These are phyloP conservation scores for Mustela nigripes DNA, from an alignment of 2,113 vertebrate species.

Conservation along the genomic window DNA sequence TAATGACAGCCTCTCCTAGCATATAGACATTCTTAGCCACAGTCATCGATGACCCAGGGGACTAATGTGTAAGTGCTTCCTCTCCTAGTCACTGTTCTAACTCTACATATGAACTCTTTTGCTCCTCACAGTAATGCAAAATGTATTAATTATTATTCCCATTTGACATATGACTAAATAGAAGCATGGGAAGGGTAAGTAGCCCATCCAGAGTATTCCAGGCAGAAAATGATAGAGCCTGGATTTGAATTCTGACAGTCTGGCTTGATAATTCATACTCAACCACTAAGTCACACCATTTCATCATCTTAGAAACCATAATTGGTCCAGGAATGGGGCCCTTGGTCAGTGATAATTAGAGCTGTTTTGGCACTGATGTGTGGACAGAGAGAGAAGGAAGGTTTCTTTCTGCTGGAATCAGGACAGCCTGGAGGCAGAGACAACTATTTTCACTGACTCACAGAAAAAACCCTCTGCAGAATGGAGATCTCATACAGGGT, in stretches of 20 bases:
- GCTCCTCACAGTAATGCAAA: background rate
- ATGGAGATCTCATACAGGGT: background rate
- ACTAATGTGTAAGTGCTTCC: background rate
- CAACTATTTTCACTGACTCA: background rate
- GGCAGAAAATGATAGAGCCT: background rate
- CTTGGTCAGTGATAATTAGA: background rate
- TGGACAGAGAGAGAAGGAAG: background rate
- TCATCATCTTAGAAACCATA: background rate
- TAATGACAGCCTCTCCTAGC: background rate
- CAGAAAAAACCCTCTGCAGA: background rate
- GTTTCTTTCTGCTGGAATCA: background rate
- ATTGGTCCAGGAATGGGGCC: background rate
- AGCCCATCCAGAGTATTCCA: background rate
- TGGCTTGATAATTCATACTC: background rate
- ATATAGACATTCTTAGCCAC: background rate
- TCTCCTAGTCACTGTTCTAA: background rate
- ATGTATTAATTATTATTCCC: background rate
- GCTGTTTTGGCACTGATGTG: background rate
- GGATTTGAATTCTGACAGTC: background rate
- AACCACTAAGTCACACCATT: background rate
- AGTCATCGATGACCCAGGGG: background rate
- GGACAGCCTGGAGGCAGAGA: background rate
- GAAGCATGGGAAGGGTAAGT: background rate
- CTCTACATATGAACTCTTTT: background rate
- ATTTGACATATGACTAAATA: background rate